Conservation (phyloP, 2,797 vertebrate genomes). For the Coilia nasus region DNA sequence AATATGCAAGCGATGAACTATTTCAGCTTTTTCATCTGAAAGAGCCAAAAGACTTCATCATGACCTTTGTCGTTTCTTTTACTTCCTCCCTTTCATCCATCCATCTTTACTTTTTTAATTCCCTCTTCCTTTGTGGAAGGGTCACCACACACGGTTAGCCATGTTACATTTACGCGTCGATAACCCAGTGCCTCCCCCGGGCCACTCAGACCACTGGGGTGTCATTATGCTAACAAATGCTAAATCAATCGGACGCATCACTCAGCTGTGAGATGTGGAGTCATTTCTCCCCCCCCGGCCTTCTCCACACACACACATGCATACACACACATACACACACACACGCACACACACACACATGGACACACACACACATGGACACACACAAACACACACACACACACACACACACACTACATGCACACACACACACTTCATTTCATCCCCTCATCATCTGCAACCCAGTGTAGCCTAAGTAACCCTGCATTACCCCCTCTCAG, state of each 20-base stretch:
- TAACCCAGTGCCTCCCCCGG: slow-evolving; percentile 24
- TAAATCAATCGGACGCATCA: slow-evolving; percentile 65
- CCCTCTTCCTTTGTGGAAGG: neutral
- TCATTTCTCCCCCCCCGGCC: neutral
- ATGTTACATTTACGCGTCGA: slow-evolving; percentile 37
- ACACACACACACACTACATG: neutral
- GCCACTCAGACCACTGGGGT: slow-evolving; percentile 48
- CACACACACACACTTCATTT: neutral
- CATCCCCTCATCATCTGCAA: neutral
- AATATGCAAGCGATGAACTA: neutral
- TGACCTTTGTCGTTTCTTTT: neutral
- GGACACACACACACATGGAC: too few relatives aligned
- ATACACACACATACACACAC: too few relatives aligned
- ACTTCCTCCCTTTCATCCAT: neutral
- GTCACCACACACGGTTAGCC: neutral
- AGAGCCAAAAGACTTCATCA: neutral
- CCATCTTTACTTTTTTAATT: neutral
- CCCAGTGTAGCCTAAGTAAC: neutral
- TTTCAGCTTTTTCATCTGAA: neutral
- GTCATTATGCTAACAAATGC: slow-evolving; percentile 58
- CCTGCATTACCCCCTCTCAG: neutral
- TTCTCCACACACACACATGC: neutral
- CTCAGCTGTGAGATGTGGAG: slow-evolving; percentile 51
- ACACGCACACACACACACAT: neutral
- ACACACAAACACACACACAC: neutral